Base-by-base conservation (phyloP, 2,888 invertebrate genomes). In the Rhodophaea formosa region DNA sequence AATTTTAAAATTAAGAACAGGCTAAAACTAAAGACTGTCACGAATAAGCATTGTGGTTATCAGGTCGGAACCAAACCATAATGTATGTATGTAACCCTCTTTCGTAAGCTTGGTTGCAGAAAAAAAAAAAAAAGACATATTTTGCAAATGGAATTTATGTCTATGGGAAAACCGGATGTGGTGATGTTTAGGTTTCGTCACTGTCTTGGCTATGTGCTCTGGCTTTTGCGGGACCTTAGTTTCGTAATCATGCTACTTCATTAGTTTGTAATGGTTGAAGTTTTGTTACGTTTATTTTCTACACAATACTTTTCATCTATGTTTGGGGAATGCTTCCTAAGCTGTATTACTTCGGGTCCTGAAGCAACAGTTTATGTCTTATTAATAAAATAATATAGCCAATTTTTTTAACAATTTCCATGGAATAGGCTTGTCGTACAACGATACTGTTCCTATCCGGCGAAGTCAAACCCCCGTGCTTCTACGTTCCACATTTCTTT, bases 61-160 rank as follows among this genome's bases (percentile, higher is more conserved):
- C 49, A 56, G 56, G 29, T 49, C 56, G 49, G 23, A 56, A 56
- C 56, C 43, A 56, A 56, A 56, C 15, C 49, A 49, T 56, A 49
- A 54, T 54, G 53, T 44, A 53, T 53, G 53, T 46, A 39, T 42
- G 56, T 49, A 56, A 56, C 39, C 43, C 35, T 56, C 42, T 56
- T 56, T 56, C 56, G 56, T 56, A 56, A 56, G 56, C 6, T 39
- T 10, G 30, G 42, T 56, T 49, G 56, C 56, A 49, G 49, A 56
- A 49, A 56, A 56, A 49, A 49, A 44, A 44, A 55, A 55, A 46
- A 61, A 59, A 59, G 42, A 59, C 55, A 55, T 46, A 56, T 58
- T 62, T 66, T 56, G 63, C 59, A 58, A 66, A 62, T 60, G 59
- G 51, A 58, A 60, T 58, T 60, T 53, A 52, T 58, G 53, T 56